A percentile compares a stretch with the other conserved stretches of the same genome.
Conservation (phyloP, 2,113 vertebrate genomes). For the Gasterosteus nipponicus region DNA sequence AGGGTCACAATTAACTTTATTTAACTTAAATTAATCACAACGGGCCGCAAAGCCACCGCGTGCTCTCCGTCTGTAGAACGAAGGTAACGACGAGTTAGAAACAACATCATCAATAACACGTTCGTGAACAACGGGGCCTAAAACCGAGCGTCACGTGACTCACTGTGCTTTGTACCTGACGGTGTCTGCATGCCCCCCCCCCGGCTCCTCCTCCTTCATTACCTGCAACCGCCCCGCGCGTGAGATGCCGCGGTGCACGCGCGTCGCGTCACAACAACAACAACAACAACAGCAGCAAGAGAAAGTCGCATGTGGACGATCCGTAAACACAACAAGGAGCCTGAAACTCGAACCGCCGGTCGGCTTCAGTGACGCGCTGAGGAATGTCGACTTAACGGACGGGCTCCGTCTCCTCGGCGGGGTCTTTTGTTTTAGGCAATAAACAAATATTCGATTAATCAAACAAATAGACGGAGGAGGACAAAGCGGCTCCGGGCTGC, state of each 20-base stretch:
- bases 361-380: slow-evolving; percentile 9
- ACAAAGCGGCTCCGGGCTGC: not conserved
- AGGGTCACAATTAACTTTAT: not conserved
- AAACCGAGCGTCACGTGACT: too few relatives aligned
- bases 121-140: too few relatives aligned
- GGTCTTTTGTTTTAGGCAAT: not conserved
- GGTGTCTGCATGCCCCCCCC: too few relatives aligned
- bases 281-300: slow-evolving; percentile 54
- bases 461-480: not conserved
- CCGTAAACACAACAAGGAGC: slow-evolving; percentile 64
- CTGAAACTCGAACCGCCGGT: slow-evolving; percentile 61
- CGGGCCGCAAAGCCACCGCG: not conserved
- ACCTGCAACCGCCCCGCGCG: slow-evolving; percentile 45
- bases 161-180: too few relatives aligned
- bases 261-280: slow-evolving; percentile 65
- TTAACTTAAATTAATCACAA: not conserved
- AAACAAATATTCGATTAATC: slow-evolving; percentile 12
- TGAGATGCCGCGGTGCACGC: slow-evolving; percentile 41
- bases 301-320: slow-evolving; percentile 45
- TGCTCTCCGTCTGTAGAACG: too few relatives aligned
- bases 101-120: too few relatives aligned
- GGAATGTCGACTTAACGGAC: slow-evolving; percentile 63
- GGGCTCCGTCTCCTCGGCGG: not conserved
- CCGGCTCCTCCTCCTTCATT: not conserved
- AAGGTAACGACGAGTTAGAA: too few relatives aligned